Evolutionary conservation across 1,140 invertebrate genomes (phyloP).

Genomic region (Procambarus virginalis): DNA sequence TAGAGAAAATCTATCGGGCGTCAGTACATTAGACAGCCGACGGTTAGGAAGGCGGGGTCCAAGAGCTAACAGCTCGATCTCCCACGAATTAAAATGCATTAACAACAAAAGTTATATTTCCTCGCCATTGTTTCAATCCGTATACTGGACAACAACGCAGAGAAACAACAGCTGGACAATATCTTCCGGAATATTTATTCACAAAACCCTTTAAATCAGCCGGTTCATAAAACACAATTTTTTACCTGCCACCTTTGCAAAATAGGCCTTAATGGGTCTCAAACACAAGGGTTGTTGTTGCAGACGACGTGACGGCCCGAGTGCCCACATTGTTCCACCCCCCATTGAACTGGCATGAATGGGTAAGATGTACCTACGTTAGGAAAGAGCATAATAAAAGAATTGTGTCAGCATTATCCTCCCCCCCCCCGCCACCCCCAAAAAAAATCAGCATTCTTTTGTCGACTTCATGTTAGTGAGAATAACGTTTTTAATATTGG

Average conservation of each 20-base stretch:
- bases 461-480: not conserved
- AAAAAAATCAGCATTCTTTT: not conserved
- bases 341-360: not conserved
- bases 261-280: not conserved
- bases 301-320: not conserved
- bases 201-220: not conserved
- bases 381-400: not conserved
- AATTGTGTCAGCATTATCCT: not conserved
- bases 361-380: not conserved
- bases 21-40: no score
- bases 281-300: not conserved
- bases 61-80: no score
- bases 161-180: not conserved
- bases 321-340: not conserved
- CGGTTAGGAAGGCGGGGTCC: no score
- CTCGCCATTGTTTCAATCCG: no score
- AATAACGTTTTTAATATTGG: no score
- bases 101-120: no score
- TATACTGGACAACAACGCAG: no score
- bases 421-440: no score
- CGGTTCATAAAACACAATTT: not conserved
- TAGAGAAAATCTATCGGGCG: no score
- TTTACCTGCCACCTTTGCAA: not conserved
- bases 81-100: no score
- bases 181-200: not conserved